Evolutionary conservation across 2,888 invertebrate species (phyloP).

Genomic region (Stictocephala bisonia): DNA sequence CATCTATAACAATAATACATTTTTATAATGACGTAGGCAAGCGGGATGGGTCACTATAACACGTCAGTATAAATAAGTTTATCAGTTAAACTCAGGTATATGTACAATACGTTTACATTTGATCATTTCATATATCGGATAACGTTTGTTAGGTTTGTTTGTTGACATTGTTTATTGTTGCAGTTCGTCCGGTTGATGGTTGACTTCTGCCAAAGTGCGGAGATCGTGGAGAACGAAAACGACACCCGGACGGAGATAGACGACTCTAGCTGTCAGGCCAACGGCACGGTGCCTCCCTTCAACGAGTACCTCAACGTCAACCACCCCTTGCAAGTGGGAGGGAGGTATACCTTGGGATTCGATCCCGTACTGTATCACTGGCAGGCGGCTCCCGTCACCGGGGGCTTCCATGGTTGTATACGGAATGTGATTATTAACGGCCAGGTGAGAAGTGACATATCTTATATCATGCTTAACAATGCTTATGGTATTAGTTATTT

Average conservation of each 20-base stretch:
- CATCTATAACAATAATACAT: no score
- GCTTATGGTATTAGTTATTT: not conserved
- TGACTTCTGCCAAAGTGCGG: constrained; percentile 90
- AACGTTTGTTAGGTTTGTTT: no score
- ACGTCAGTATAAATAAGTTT: no score
- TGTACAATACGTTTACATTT: no score
- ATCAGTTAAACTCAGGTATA: no score
- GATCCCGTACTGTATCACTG: constrained; percentile 89
- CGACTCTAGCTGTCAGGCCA: constrained; percentile 88
- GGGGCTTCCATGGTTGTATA: constrained; percentile 96
- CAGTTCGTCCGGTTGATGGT: constrained; percentile 89
- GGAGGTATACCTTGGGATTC: constrained; percentile 94
- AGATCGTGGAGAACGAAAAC: constrained; percentile 88
- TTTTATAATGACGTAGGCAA: no score
- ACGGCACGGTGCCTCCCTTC: constrained; percentile 90
- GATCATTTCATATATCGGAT: no score
- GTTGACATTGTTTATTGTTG: not conserved
- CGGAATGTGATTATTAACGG: constrained; percentile 95
- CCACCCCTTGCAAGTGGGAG: constrained; percentile 94
- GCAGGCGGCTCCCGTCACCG: constrained; percentile 89
- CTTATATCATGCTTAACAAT: not conserved
- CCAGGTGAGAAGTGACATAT: constrained; percentile 80
- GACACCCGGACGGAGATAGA: constrained; percentile 90
- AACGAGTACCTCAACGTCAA: constrained; percentile 96
- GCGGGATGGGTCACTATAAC: no score